These are phyloP conservation scores for Liodrosophila aerea DNA, from an alignment of 2,888 invertebrate species.

Conservation along the genomic window DNA sequence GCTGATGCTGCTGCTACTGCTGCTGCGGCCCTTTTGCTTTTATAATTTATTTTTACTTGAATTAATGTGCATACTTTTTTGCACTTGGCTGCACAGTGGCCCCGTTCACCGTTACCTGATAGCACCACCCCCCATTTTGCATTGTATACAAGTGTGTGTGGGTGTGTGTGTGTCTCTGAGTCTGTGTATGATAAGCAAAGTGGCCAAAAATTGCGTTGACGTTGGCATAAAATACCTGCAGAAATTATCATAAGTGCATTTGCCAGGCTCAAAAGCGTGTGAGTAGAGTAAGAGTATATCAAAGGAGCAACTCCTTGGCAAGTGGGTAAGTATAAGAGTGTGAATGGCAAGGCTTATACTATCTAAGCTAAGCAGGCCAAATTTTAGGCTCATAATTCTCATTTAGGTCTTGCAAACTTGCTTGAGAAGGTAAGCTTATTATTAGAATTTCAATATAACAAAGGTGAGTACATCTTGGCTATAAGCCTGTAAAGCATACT, in stretches of 20 bases:
- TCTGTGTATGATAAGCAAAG: constrained; percentile 54
- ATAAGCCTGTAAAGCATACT: background rate
- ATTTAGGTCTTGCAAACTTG: too few relatives aligned
- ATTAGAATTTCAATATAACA: background rate
- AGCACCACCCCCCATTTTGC: constrained; percentile 23
- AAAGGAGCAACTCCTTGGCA: background rate
- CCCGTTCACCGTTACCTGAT: constrained; percentile 64
- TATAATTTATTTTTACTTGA: constrained; percentile 77
- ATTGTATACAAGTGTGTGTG: constrained; percentile 1
- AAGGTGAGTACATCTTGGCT: too few relatives aligned
- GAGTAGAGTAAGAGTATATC: background rate
- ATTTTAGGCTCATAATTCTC: too few relatives aligned
- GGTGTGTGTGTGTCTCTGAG: constrained; percentile 5
- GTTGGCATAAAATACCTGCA: constrained; percentile 57
- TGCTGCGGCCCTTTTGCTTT: constrained; percentile 50
- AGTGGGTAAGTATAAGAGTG: background rate
- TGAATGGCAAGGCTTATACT: too few relatives aligned
- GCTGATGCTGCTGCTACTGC: constrained; percentile 4
- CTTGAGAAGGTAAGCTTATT: too few relatives aligned
- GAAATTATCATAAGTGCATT: constrained; percentile 63
- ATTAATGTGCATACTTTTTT: constrained; percentile 77
- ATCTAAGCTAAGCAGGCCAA: too few relatives aligned
- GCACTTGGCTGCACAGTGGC: constrained; percentile 74
- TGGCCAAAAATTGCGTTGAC: constrained; percentile 57
- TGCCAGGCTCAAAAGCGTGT: constrained; percentile 17